phyloP scores from a whole-genome alignment of 2,113 vertebrate species.

The Eudyptes chrysolophus region DNA sequence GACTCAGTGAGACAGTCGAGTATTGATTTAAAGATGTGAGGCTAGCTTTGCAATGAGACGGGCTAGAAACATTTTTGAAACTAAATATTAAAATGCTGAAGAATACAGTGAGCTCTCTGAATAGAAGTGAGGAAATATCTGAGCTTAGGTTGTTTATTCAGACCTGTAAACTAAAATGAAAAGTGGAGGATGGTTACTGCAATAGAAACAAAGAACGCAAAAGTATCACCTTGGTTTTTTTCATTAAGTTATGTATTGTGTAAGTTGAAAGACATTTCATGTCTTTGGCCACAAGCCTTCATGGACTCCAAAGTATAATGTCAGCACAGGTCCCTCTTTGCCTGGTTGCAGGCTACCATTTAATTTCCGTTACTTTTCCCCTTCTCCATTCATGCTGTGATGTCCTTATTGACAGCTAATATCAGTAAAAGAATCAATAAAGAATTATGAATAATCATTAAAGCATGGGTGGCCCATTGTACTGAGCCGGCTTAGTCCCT shows the following conservation, averaged over 20 bases:
- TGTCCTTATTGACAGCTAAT: neutral
- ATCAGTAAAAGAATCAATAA: neutral
- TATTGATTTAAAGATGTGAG: neutral
- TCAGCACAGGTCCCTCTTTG: neutral
- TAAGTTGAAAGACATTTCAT: neutral
- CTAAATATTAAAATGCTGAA: neutral
- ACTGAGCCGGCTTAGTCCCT: neutral
- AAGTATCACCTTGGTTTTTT: neutral
- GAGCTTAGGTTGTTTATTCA: neutral
- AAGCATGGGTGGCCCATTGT: neutral
- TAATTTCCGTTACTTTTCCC: neutral
- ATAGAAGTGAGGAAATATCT: neutral
- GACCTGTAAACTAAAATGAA: neutral
- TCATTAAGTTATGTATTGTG: neutral
- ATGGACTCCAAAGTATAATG: neutral
- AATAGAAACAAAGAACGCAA: neutral
- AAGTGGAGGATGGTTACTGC: neutral
- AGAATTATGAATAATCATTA: constrained; percentile 1
- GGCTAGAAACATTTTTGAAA: neutral
- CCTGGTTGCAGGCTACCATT: neutral
- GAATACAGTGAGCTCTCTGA: neutral
- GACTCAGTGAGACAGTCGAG: neutral
- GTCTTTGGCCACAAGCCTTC: neutral
- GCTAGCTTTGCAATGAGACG: neutral
- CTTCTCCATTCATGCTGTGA: neutral